Percentiles rank a stretch among this genome's conserved stretches.
Evolutionary conservation across 2,888 invertebrate genomes (phyloP).

Genomic region (Druceiella hillmani): DNA sequence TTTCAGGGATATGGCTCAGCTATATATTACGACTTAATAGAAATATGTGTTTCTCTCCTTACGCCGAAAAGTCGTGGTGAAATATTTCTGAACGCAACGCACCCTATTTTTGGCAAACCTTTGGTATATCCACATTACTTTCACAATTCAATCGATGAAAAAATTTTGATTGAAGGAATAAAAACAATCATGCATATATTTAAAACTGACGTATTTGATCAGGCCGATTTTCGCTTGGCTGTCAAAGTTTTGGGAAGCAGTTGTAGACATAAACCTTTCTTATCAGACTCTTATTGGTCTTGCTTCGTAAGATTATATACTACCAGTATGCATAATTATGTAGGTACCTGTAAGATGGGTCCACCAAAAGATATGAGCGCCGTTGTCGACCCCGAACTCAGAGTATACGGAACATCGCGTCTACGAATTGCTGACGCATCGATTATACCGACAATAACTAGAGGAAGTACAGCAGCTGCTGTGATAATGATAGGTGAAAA

Average conservation of each 20-base stretch:
- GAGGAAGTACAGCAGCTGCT: constrained; percentile 44
- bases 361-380: constrained; percentile 36
- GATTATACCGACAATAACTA: constrained; percentile 42
- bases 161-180: constrained; percentile 41
- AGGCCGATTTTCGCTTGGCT: constrained; percentile 39
- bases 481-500: constrained; percentile 50
- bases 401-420: constrained; percentile 37
- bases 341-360: constrained; percentile 47
- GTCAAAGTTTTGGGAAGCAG: constrained; percentile 37
- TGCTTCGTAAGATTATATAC: constrained; percentile 47
- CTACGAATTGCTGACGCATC: constrained; percentile 43
- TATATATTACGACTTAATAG: constrained; percentile 45
- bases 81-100: constrained; percentile 38
- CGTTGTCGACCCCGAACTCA: constrained; percentile 38
- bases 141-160: constrained; percentile 36
- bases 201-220: constrained; percentile 43
- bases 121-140: constrained; percentile 44
- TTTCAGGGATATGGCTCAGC: constrained; percentile 45
- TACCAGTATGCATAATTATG: constrained; percentile 43
- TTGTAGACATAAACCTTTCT: constrained; percentile 26
- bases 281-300: constrained; percentile 40
- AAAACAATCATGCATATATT: constrained; percentile 40
- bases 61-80: constrained; percentile 45
- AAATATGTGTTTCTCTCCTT: constrained; percentile 40
- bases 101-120: constrained; percentile 39